Evolutionary conservation across 2,113 vertebrate species (phyloP).

Genomic region (Pampusana beccarii): DNA sequence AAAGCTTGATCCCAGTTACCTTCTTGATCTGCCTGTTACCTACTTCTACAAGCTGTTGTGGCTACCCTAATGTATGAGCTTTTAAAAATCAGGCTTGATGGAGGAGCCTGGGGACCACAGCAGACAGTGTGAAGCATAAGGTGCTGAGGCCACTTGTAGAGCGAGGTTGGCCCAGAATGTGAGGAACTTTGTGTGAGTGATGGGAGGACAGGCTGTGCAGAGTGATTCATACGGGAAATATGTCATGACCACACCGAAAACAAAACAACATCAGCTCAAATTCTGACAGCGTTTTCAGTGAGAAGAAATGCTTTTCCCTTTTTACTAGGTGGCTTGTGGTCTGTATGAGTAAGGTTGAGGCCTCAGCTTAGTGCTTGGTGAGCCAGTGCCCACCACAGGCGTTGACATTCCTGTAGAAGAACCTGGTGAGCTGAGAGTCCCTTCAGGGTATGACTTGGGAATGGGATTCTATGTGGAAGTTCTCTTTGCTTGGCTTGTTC

Average conservation of each 20-base stretch:
- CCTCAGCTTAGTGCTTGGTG: neutral
- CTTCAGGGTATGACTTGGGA: neutral
- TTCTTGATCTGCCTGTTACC: neutral
- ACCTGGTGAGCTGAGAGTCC: neutral
- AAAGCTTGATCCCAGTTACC: neutral
- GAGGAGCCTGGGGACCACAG: neutral
- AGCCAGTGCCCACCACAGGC: neutral
- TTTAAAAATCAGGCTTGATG: neutral
- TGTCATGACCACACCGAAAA: neutral
- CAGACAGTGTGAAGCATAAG: neutral
- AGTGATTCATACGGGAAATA: constrained; percentile 26
- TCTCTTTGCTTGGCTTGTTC: neutral
- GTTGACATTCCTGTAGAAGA: neutral
- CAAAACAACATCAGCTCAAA: neutral
- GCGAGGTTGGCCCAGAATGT: neutral
- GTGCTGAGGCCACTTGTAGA: neutral
- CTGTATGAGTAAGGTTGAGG: neutral
- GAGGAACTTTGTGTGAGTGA: neutral
- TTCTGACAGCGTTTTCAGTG: neutral
- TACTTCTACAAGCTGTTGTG: neutral
- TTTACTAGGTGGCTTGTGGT: neutral
- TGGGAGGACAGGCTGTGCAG: neutral
- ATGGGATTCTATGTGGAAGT: neutral
- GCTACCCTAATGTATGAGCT: neutral
- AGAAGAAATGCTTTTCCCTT: neutral